phyloP scores from a whole-genome alignment of 2,113 vertebrate species.

The Lontra canadensis region DNA sequence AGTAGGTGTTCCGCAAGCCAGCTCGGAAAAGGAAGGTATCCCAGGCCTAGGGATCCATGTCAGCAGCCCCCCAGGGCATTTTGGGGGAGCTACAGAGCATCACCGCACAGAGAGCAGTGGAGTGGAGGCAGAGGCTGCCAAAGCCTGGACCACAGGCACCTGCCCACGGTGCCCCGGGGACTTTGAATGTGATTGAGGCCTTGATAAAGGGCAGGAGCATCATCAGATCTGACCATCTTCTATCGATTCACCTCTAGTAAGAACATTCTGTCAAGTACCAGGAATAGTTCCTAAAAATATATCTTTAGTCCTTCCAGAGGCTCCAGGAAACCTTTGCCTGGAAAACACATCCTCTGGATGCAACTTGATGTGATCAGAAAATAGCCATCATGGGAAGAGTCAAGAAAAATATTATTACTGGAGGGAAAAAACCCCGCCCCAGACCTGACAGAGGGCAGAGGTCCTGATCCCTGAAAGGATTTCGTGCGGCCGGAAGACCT shows the following conservation, averaged over 20 bases:
- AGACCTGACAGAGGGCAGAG: neutral
- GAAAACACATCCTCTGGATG: constrained; percentile 15
- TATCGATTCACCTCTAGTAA: neutral
- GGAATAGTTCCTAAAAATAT: constrained; percentile 28
- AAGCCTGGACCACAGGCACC: neutral
- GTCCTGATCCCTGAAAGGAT: neutral
- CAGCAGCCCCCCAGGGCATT: neutral
- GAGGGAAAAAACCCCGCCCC: neutral
- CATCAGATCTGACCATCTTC: neutral
- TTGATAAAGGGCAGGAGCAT: neutral
- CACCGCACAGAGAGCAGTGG: neutral
- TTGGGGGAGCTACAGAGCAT: neutral
- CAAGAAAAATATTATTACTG: neutral
- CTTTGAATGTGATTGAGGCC: neutral
- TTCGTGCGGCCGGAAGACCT: neutral
- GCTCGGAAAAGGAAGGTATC: neutral
- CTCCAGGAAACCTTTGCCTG: constrained; percentile 18
- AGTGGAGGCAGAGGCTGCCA: neutral
- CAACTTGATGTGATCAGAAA: constrained; percentile 8
- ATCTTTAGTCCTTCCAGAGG: neutral
- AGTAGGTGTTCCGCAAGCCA: neutral
- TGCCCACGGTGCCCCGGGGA: neutral
- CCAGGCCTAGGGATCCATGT: fast-evolving
- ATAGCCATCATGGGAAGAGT: neutral
- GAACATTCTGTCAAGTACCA: constrained; percentile 20